Base-by-base conservation (phyloP, 1,140 invertebrate species). In the Condylostylus longicornis region DNA sequence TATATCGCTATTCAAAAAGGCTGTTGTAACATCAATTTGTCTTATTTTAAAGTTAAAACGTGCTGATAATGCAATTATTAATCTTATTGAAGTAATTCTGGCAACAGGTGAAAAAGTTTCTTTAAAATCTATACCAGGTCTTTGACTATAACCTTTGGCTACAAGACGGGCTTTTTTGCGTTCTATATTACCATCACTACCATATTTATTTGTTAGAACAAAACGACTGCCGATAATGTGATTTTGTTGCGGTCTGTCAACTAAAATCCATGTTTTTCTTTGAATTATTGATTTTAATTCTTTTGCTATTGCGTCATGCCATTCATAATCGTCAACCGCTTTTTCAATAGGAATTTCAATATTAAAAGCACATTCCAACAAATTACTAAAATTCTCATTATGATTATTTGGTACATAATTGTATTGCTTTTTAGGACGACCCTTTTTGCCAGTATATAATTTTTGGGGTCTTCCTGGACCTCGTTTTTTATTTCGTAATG, bases 151-250 rank as follows among this genome's bases (percentile, higher is more conserved):
- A 2, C 62, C 62, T 35, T 53, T 54, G n/a, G 54, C 58, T 14
- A 66, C 58, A 22, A 63, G 47, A 21, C 62, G 41, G 19, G 63
- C 63, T 45, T 63, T 67, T 35, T 50, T 56, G 17, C 25, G 32
- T 9, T 18, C 39, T 3, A 49, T 22, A 21, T 46, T 41, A 27
- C 48, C 42, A 41, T 46, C 38, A 18, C 31, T 5, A 28, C 44
- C 37, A 12, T 39, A 28, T 34, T 58, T 61, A 8, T 36, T 42
- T 38, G 47, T 50, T 23, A 47, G 64, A 8, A 66, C 44, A 48
- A 50, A 61, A 31, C 46, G 51, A 10, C 25, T 33, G 10, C 22
- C 30, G 18, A 41, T 41, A 31, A 41, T 38, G 54, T 42, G 45
- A 40, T 19, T 36, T 33, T 45, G 35, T 30, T 44, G 36, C 25